phyloP scores from a whole-genome alignment of 2,888 invertebrate genomes.

The Nymphalis polychloros region DNA sequence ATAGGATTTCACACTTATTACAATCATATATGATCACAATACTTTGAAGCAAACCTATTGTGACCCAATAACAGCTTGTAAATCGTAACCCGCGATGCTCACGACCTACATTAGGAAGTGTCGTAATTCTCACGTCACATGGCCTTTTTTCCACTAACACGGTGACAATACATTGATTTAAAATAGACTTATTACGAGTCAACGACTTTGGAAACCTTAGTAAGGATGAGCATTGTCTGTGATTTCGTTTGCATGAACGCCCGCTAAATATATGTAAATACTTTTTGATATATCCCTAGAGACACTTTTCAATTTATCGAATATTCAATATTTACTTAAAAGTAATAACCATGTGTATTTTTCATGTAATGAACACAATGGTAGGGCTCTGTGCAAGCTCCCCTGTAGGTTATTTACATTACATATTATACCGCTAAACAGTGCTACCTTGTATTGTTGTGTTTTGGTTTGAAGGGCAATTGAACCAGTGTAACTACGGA shows the following conservation, averaged over 20 bases:
- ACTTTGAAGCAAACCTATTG: not conserved
- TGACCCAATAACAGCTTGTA: slow-evolving; percentile 1
- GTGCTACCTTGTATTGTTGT: too few species aligned
- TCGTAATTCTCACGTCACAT: slow-evolving; percentile 7
- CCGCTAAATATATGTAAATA: not conserved
- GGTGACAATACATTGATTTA: slow-evolving; percentile 26
- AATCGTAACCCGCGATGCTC: not conserved
- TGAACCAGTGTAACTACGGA: too few species aligned
- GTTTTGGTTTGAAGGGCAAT: too few species aligned
- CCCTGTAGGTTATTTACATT: too few species aligned
- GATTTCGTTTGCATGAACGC: not conserved
- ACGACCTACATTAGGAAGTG: not conserved
- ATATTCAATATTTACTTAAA: not conserved
- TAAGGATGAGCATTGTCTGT: slow-evolving; percentile 6
- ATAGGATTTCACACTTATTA: too few species aligned
- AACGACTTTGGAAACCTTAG: slow-evolving; percentile 28
- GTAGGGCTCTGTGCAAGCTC: too few species aligned
- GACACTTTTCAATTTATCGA: too few species aligned
- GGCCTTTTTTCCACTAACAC: slow-evolving; percentile 10
- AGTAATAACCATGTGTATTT: not conserved
- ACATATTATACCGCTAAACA: too few species aligned
- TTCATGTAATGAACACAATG: not conserved
- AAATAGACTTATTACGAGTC: slow-evolving; percentile 27
- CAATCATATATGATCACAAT: not conserved
- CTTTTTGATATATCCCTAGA: too few species aligned